Conservation (phyloP, 2,113 vertebrate genomes). For the Okapia johnstoni region DNA sequence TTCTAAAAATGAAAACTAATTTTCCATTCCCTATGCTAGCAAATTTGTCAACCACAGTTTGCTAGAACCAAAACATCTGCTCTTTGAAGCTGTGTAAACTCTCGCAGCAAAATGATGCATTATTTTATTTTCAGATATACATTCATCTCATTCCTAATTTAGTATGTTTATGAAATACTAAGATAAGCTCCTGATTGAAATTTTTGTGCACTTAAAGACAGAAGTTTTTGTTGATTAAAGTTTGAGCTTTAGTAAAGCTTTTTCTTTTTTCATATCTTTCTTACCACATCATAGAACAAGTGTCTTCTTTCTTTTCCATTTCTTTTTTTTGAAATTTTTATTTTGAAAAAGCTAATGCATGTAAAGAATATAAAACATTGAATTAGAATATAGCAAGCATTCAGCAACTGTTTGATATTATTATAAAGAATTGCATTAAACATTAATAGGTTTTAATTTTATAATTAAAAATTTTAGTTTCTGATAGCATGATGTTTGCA, state of each 20-base stretch:
- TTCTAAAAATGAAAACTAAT: conserved; percentile 76
- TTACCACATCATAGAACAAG: background rate
- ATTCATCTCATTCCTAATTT: conserved; percentile 63
- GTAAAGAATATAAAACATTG: background rate
- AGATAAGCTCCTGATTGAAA: conserved; percentile 51
- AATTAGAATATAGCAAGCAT: background rate
- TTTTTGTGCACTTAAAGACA: conserved; percentile 36
- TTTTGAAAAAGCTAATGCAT: background rate
- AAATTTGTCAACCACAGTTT: conserved; percentile 69
- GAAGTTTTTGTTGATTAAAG: conserved; percentile 56
- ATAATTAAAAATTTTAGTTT: background rate
- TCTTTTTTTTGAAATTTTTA: background rate
- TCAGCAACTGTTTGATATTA: background rate
- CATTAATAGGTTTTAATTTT: background rate
- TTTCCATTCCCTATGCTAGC: conserved; percentile 56
- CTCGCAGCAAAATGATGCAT: conserved; percentile 47
- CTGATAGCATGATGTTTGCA: background rate
- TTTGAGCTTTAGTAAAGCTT: background rate
- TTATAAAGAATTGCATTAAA: background rate
- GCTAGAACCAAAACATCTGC: conserved; percentile 71
- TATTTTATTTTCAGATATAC: conserved; percentile 36
- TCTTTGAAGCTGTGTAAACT: conserved; percentile 57
- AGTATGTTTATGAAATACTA: conserved; percentile 35
- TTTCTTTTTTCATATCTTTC: background rate
- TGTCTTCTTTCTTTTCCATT: background rate